These are phyloP conservation scores for Trematomus loennbergii DNA, from an alignment of 2,113 vertebrate genomes.

Conservation along the genomic window DNA sequence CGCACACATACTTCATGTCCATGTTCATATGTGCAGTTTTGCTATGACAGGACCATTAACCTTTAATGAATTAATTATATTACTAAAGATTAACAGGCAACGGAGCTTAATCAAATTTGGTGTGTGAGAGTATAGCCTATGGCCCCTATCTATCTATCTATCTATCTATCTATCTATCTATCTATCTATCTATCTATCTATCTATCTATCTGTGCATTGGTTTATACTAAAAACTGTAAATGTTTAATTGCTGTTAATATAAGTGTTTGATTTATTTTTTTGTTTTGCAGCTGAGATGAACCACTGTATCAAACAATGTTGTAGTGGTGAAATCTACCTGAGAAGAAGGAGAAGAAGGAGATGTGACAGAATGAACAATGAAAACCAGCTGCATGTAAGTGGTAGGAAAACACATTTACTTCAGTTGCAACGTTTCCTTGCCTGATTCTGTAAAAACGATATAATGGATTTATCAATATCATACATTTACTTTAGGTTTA, in stretches of 20 bases:
- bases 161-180: constrained; percentile 25
- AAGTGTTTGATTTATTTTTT: not conserved
- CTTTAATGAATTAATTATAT: constrained; percentile 65
- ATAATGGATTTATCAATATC: not conserved
- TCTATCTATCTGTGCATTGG: constrained; percentile 4
- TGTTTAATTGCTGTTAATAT: not conserved
- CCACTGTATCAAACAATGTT: not conserved
- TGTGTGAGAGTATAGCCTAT: constrained; percentile 31
- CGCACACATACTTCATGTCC: not conserved
- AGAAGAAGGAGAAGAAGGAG: not conserved
- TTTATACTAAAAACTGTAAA: not conserved
- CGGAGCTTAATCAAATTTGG: constrained; percentile 48
- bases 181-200: constrained; percentile 18
- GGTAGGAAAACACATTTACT: not conserved
- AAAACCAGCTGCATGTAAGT: not conserved
- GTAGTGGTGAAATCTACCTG: not conserved
- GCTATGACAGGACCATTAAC: constrained; percentile 58
- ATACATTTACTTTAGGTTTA: too few species aligned
- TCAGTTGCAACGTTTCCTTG: not conserved
- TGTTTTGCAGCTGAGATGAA: not conserved
- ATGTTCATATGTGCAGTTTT: constrained; percentile 39
- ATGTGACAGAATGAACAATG: not conserved
- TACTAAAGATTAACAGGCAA: constrained; percentile 49
- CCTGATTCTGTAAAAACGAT: not conserved
- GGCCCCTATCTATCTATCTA: constrained; percentile 27